Conservation (phyloP, 2,888 invertebrate genomes). For the Loripinus fragilis region DNA sequence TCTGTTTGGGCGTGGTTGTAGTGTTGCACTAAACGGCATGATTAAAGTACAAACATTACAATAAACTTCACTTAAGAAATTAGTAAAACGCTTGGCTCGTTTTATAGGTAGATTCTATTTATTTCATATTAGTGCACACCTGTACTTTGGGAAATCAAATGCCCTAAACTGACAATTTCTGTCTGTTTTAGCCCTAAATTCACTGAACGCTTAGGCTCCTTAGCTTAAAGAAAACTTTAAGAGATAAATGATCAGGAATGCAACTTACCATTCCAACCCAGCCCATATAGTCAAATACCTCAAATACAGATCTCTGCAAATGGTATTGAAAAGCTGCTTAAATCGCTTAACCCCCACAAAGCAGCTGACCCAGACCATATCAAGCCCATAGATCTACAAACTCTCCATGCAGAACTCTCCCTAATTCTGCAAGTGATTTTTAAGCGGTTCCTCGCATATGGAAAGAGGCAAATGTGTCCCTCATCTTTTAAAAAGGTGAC, state of each 20-base stretch:
- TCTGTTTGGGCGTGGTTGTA: too few species aligned
- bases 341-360: background rate
- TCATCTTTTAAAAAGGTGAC: background rate
- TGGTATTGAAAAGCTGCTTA: background rate
- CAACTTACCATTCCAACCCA: background rate
- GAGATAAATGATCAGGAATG: background rate
- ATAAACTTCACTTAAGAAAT: too few species aligned
- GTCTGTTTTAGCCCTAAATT: background rate
- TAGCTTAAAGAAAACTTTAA: background rate
- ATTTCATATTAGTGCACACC: too few species aligned
- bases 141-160: too few species aligned
- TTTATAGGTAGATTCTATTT: too few species aligned
- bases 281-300: background rate
- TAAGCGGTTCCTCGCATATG: too few species aligned
- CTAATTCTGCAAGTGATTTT: too few species aligned
- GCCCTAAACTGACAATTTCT: background rate
- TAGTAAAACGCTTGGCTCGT: too few species aligned
- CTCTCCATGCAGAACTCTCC: too few species aligned
- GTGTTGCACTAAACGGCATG: too few species aligned
- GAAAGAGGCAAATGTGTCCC: background rate
- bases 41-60: too few species aligned
- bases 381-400: background rate
- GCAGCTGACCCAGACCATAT: background rate
- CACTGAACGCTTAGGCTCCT: background rate
- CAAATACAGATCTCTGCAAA: background rate